Base-by-base conservation (phyloP, 2,797 vertebrate species). In the Bradypus variegatus region DNA sequence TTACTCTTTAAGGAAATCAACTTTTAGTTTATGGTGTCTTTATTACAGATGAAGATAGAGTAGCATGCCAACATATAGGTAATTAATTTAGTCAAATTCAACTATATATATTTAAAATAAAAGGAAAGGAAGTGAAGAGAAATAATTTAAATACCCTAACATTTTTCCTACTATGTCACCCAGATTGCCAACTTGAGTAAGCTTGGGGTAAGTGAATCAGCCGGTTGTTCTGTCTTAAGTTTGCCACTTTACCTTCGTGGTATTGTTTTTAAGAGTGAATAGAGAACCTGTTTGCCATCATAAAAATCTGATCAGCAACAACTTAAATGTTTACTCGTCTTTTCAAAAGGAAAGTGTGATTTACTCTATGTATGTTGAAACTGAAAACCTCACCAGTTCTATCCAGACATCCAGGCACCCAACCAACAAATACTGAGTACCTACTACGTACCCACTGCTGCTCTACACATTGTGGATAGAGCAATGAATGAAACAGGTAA, bases 381-480 rank as follows among this genome's bases (percentile, higher is more conserved):
- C 41, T n/a, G 8, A 29, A 45, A 58, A 65, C 23, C n/a, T 82
- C 31, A 31, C 33, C 36, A 55, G 10, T 38, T 48, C 11, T 38
- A 15, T 62, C 33, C 2, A 38, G n/a, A 33, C 41, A 60, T 9
- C 45, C 23, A n/a, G 12, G 14, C 18, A 41, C 4, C 14, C 29
- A 16, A 5, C 4, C 29, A 25, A 31, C 29, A 21, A 78, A 38
- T 50, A 31, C 6, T 60, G 11, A 50, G 8, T 4, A 25, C 33
- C 21, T n/a, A 38, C 53, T 31, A 0, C 14, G 16, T 67, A 21
- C 14, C 50, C 31, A n/a, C 16, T 21, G 13, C 11, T 11, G 2
- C 65, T 62, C 36, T 72, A 8, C n/a, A 29, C 11, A 14, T 14
- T 67, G 27, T 65, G 27, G 29, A 31, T n/a, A 33, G 23, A 77